Evolutionary conservation across 2,888 invertebrate genomes (phyloP).

Genomic region (Cistogaster globosa): DNA sequence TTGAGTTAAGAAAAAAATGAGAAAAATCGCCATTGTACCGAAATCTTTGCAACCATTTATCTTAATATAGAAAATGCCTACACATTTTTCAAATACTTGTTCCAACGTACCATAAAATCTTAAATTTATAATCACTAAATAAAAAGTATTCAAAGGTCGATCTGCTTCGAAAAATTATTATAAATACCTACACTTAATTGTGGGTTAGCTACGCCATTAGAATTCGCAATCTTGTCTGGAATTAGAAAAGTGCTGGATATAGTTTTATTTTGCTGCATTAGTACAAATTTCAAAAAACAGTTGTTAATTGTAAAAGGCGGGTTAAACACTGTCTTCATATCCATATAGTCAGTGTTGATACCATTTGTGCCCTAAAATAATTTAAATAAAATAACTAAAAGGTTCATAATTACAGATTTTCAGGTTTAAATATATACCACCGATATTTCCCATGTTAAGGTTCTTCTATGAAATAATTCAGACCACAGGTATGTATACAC

Average conservation of each 20-base stretch:
- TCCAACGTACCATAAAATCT: too few relatives aligned
- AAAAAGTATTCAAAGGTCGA: too few relatives aligned
- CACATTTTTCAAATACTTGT: too few relatives aligned
- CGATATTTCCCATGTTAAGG: slow-evolving; percentile 74
- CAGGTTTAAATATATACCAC: slow-evolving; percentile 73
- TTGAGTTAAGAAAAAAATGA: too few relatives aligned
- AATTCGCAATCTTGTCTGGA: slow-evolving; percentile 85
- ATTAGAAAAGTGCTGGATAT: slow-evolving; percentile 88
- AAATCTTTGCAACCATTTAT: too few relatives aligned
- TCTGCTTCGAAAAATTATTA: too few relatives aligned
- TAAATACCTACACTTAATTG: slow-evolving; percentile 84
- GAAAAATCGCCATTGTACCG: too few relatives aligned
- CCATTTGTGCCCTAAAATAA: slow-evolving; percentile 76
- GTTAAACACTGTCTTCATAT: slow-evolving; percentile 72
- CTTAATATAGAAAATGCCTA: too few relatives aligned
- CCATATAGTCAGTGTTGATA: slow-evolving; percentile 74
- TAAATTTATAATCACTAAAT: too few relatives aligned
- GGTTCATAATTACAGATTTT: not conserved
- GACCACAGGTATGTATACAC: slow-evolving; percentile 86
- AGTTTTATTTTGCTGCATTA: slow-evolving; percentile 82
- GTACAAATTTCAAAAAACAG: slow-evolving; percentile 81
- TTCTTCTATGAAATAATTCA: slow-evolving; percentile 81
- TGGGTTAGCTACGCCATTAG: slow-evolving; percentile 84
- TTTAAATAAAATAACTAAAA: not conserved
- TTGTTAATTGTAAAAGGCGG: slow-evolving; percentile 72